Percentiles rank a stretch among this genome's conserved stretches.
Evolutionary conservation across 2,888 invertebrate species (phyloP).

Genomic region (Atethmia centrago): DNA sequence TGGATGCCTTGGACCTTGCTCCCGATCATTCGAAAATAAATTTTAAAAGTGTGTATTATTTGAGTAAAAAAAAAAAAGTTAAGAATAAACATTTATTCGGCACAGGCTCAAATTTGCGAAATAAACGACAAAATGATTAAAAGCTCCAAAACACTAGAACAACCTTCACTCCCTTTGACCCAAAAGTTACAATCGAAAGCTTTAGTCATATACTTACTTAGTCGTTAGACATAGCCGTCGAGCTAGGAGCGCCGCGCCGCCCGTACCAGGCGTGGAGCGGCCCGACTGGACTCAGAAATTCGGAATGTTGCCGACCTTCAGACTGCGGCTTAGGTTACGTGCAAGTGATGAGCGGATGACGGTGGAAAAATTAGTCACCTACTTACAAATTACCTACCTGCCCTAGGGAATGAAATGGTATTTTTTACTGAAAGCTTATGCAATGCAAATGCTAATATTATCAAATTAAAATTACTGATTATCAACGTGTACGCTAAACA

Average conservation of each 20-base stretch:
- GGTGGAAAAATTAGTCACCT: neutral
- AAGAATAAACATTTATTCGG: neutral
- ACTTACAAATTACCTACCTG: neutral
- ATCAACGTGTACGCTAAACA: too few relatives aligned
- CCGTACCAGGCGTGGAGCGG: constrained; percentile 81
- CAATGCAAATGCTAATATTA: too few relatives aligned
- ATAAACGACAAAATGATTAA: neutral
- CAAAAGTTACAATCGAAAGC: constrained; percentile 32
- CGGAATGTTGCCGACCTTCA: constrained; percentile 88
- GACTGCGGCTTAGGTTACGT: constrained; percentile 69
- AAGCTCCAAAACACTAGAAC: neutral
- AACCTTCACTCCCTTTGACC: constrained; percentile 13
- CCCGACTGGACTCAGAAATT: constrained; percentile 83
- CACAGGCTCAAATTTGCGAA: neutral
- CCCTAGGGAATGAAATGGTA: too few relatives aligned
- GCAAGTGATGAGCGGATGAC: constrained; percentile 56
- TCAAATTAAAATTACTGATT: too few relatives aligned
- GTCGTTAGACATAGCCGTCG: constrained; percentile 55
- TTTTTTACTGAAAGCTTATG: too few relatives aligned
- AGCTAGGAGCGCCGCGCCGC: constrained; percentile 67
- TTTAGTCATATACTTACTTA: constrained; percentile 54
- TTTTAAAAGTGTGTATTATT: neutral
- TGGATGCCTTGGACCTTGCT: neutral
- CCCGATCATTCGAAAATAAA: neutral
- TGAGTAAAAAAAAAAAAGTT: neutral